These are phyloP conservation scores for Ramphastos sulfuratus DNA, from an alignment of 2,113 vertebrate species.

Conservation along the genomic window DNA sequence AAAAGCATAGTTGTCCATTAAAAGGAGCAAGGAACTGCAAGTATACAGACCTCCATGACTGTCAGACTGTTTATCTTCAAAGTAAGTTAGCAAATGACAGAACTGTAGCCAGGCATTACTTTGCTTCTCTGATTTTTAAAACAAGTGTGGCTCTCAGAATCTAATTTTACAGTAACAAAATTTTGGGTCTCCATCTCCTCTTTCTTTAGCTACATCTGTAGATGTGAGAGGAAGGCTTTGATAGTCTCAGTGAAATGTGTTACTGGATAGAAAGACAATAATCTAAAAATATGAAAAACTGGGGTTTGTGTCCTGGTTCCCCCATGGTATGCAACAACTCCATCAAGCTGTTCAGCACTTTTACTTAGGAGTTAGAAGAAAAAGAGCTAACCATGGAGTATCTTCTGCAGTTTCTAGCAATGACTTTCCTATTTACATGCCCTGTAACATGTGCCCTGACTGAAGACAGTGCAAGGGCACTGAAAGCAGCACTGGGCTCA, in stretches of 20 bases:
- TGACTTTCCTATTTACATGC: neutral
- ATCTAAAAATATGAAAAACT: neutral
- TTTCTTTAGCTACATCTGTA: neutral
- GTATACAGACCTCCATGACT: neutral
- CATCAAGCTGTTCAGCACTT: neutral
- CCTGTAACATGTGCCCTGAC: neutral
- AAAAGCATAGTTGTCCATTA: neutral
- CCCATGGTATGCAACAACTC: accelerated
- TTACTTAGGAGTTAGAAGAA: neutral
- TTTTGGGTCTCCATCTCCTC: neutral
- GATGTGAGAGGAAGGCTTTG: neutral
- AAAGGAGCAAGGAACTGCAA: neutral
- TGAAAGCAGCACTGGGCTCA: accelerated
- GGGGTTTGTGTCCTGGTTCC: neutral
- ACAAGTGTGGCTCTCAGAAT: neutral
- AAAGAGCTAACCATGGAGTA: neutral
- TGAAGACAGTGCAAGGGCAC: neutral
- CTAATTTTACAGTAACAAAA: neutral
- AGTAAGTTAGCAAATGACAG: neutral
- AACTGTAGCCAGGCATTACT: neutral
- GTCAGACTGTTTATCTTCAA: neutral
- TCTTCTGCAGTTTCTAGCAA: neutral
- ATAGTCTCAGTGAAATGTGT: neutral
- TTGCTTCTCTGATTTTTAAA: neutral
- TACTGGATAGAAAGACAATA: neutral